Evolutionary conservation across 2,888 invertebrate genomes (phyloP), one percentile per base, ranked within the genome.

Genomic region (Oligia latruncula): DNA sequence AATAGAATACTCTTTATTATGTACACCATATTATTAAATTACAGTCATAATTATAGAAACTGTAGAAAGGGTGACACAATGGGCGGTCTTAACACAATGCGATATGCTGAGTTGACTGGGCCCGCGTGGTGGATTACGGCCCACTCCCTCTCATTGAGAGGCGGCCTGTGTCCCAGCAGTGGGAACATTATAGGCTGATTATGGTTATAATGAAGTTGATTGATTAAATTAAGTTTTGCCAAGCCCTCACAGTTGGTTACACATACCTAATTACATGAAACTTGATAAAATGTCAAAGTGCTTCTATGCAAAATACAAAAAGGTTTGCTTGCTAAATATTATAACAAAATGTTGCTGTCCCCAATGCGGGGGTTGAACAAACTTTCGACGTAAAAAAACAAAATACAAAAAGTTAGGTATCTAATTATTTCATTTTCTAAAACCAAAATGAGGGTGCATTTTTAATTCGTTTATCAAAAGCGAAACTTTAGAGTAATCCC

Each of bases 381-480:
- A 66, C 74, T 66, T 66, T 60, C 8, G 4, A 23, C 40, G 43
- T 55, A 6, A 52, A 58, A 29, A 60, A 79, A 49, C 35, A 55
- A 15, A 81, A 66, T 4, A 46, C 6, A 55, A 67, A 79, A 77
- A 40, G 29, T 80, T n/a, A 11, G 55, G 2, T 35, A 8, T 35
- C 11, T 52, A 3, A 81, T 71, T 35, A 55, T 80, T 84, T 62
- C n/a, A 46, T 65, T 71, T 40, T n/a, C 8, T n/a, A 15, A 40
- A 74, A 52, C 0, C 8, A 67, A 74, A 73, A 74, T n/a, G 23
- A 55, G 52, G 62, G 66, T 71, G 58, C 64, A 74, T 68, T 64
- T 81, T 74, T 49, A 71, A 71, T 52, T 29, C 11, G 20, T 65
- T 55, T 55, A 76, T 29, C 35, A 62, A 70, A 71, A 71, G 60